Evolutionary conservation across 2,113 vertebrate genomes (phyloP), one percentile per base, ranked within the genome.

Genomic region (Calidris pugnax): DNA sequence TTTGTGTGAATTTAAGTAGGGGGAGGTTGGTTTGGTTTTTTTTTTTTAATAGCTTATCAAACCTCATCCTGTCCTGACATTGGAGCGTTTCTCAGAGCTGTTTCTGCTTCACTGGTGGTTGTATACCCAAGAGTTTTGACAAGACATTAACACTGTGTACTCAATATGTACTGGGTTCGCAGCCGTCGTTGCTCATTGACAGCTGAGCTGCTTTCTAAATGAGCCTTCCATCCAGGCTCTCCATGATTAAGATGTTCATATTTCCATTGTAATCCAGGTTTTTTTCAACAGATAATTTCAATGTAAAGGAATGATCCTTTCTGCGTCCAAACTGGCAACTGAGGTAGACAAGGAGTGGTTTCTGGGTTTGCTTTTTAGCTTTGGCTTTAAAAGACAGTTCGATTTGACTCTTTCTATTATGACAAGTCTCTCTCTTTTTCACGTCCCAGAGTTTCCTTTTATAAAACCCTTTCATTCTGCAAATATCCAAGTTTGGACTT

Each of bases 21-120:
- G 53, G 69, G 62, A 90, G 60, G 11, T 83, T 92, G 60, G 20
- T 90, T 92, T 93, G 51, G 10, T 22, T 75, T 93, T 93, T 75
- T 93, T 93, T 79, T 93, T 64, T 88, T 74, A 76, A 80, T 92
- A 85, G 41, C n/a, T 45, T 77, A 89, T 79, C 84, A 89, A 83
- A 87, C 78, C 50, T 96, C 78, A 92, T 95, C 57, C 84, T 89
- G 47, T 87, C 72, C 53, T 93, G 80, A 78, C 8, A 17, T 0
- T 59, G 32, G 14, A 92, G 60, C 24, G 48, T 67, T 90, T 22
- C 62, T 97, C 60, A 74, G 77, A 81, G 69, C 73, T 82, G 13
- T 91, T 97, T 93, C 77, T 91, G 67, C 73, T 90, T 90, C 30
- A 18, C 33, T 89, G 84, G 26, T 85, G 41, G 55, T 85, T 85